Percentiles rank a stretch among this genome's conserved stretches.
Conservation (phyloP, 2,888 invertebrate species). For the Cryptosula pallasiana region DNA sequence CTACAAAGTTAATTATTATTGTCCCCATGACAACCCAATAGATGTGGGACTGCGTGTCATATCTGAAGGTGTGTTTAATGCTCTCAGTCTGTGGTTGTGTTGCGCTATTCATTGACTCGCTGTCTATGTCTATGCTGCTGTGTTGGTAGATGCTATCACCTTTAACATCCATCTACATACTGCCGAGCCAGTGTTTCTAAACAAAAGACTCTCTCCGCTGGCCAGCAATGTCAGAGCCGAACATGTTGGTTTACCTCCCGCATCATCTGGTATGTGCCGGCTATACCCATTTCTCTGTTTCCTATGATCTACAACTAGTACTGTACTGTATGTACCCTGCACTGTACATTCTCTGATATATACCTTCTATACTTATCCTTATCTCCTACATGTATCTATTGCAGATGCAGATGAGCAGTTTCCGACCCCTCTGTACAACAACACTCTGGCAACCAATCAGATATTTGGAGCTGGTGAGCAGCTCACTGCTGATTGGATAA, state of each 20-base stretch:
- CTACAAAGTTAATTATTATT: neutral
- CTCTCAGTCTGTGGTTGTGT: too few species aligned
- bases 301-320: too few species aligned
- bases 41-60: neutral
- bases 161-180: neutral
- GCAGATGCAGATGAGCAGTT: neutral
- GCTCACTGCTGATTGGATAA: slow-evolving; percentile 21
- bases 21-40: neutral
- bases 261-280: neutral
- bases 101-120: too few species aligned
- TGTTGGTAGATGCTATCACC: neutral
- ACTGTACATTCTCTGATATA: too few species aligned
- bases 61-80: slow-evolving; percentile 3
- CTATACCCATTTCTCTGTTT: too few species aligned
- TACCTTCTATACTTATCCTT: too few species aligned
- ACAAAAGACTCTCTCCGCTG: neutral
- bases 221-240: neutral
- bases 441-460: slow-evolving; percentile 9
- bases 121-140: neutral
- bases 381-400: neutral
- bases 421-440: slow-evolving; percentile 10
- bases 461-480: neutral
- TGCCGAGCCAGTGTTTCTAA: neutral
- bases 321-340: too few species aligned
- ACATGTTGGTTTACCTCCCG: neutral